Evolutionary conservation across 2,888 invertebrate genomes (phyloP), one percentile per base, ranked within the genome.

Genomic region (Agriopis marginaria): DNA sequence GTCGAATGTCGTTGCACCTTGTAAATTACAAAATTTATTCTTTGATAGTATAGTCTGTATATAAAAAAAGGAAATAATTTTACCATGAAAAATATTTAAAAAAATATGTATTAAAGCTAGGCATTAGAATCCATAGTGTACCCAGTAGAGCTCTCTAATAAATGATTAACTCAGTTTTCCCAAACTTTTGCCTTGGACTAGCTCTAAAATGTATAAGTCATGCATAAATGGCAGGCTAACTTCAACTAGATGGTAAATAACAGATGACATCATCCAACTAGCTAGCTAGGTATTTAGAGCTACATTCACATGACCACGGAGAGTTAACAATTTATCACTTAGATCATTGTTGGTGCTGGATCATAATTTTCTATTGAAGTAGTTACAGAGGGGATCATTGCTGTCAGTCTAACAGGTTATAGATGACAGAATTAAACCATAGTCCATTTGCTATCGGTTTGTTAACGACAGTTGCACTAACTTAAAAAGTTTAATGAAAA

Each of bases 241-340:
- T 75, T 73, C 62, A 68, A 65, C 68, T 66, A 55, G 32, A 39
- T 40, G 39, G 72, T 76, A 70, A 73, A 76, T 76, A 74, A 71
- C 56, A 53, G 42, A 77, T 77, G 74, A 75, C 70, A 66, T 77
- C 76, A 75, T 72, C 61, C 53, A 54, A 51, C 62, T 63, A 50
- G 42, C 14, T 42, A n/a, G 39, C 7, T 50, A 61, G 51, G 62
- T 62, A 62, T 44, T 70, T 71, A 64, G 70, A 71, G 56, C 32
- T 47, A 45, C 47, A 70, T 73, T 74, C 66, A 73, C 70, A 66
- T 47, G 66, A 66, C 63, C 60, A 72, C 65, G 32, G 45, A 56
- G 55, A 14, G 58, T 58, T 45, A 3, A 59, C 47, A 59, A 59
- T 45, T 45, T 12, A 45, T 32, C 49, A 49, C 49, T 49, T 49